Evolutionary conservation across 1,140 invertebrate species (phyloP).

Genomic region (Diuraphis noxia): DNA sequence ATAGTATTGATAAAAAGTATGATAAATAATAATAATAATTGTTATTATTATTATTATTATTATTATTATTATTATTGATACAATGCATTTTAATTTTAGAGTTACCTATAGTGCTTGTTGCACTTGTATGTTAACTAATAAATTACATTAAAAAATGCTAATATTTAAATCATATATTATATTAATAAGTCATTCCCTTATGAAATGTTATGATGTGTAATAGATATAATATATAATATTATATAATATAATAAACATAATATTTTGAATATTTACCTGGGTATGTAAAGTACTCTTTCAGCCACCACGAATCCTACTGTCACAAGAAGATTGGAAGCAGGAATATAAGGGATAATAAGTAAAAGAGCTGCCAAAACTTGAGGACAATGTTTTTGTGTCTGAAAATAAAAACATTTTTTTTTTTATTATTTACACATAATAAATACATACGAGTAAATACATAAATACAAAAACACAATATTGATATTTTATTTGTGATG

Average conservation of each 20-base stretch:
- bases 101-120: background rate
- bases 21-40: background rate
- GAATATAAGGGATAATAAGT: conserved; percentile 79
- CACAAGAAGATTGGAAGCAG: conserved; percentile 83
- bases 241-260: too few relatives aligned
- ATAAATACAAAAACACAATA: background rate
- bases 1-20: background rate
- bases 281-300: conserved; percentile 87
- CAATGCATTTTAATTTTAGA: background rate
- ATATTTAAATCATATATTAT: background rate
- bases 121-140: background rate
- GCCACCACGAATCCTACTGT: conserved; percentile 90
- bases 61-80: background rate
- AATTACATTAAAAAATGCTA: background rate
- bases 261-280: conserved; percentile 67
- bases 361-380: conserved; percentile 69
- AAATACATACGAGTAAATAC: background rate
- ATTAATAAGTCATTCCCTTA: background rate
- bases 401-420: conserved; percentile 58
- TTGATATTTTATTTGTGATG: background rate
- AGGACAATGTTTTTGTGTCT: conserved; percentile 69
- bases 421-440: background rate
- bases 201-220: background rate
- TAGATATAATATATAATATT: background rate
- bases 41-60: background rate